A percentile compares a stretch with the other conserved stretches of the same genome.
phyloP scores from a whole-genome alignment of 1,140 invertebrate species.

The Cydia amplana region DNA sequence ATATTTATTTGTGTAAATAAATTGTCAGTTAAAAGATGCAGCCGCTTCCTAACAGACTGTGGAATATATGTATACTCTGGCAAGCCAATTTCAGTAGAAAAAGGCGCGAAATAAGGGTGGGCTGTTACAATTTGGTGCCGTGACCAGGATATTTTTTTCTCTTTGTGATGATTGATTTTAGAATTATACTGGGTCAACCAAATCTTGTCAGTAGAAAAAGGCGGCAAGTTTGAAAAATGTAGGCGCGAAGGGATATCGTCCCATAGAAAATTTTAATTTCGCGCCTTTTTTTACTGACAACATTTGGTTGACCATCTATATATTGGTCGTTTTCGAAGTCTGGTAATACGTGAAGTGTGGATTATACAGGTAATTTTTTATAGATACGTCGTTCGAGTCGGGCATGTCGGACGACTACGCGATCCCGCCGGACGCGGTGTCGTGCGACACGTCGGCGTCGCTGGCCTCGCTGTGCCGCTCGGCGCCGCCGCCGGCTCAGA shows the following conservation, averaged over 20 bases:
- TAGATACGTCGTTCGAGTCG: slow-evolving; percentile 95
- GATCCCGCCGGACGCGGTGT: slow-evolving; percentile 94
- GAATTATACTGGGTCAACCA: too few relatives aligned
- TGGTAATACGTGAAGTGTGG: too few relatives aligned
- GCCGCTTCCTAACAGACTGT: not conserved
- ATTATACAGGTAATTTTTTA: slow-evolving; percentile 37
- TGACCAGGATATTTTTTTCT: slow-evolving; percentile 1
- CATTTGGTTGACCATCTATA: too few relatives aligned
- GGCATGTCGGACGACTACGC: slow-evolving; percentile 97
- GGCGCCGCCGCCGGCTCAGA: slow-evolving; percentile 82
- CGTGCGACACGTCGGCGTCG: slow-evolving; percentile 86
- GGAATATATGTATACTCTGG: not conserved
- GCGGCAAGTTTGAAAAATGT: too few relatives aligned
- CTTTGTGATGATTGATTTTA: not conserved
- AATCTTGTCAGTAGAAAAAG: too few relatives aligned
- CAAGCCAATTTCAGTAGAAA: too few relatives aligned
- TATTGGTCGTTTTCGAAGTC: too few relatives aligned
- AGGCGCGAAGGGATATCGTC: too few relatives aligned
- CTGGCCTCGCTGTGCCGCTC: slow-evolving; percentile 84
- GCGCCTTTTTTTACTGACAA: too few relatives aligned
- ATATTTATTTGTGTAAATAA: too few relatives aligned
- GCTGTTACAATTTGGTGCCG: not conserved
- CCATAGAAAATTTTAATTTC: too few relatives aligned
- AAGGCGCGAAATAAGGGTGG: not conserved
- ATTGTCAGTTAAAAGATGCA: too few relatives aligned